Evolutionary conservation across 2,888 invertebrate genomes (phyloP).

Genomic region (Cantharis nigra): DNA sequence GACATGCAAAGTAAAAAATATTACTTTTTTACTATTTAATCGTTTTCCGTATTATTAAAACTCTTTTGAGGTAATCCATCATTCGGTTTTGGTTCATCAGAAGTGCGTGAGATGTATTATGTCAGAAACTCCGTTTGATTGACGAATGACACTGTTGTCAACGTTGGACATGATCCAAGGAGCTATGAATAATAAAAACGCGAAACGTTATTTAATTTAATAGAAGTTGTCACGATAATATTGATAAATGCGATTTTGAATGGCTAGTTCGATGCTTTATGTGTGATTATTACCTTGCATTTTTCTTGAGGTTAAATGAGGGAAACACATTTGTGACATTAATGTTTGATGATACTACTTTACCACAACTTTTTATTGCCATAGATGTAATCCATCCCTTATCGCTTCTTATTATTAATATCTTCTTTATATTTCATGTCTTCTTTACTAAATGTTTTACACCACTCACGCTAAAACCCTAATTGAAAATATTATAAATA

Average conservation of each 20-base stretch:
- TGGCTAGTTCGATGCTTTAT: constrained; percentile 33
- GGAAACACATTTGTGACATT: constrained; percentile 7
- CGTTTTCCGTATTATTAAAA: constrained; percentile 38
- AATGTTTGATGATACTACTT: constrained; percentile 5
- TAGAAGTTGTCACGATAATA: constrained; percentile 49
- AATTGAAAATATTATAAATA: not conserved
- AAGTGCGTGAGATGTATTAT: constrained; percentile 36
- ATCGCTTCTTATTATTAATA: not conserved
- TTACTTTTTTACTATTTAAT: constrained; percentile 30
- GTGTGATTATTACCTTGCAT: constrained; percentile 31
- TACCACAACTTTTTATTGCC: not conserved
- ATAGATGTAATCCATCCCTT: not conserved
- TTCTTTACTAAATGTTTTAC: not conserved
- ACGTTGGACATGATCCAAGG: constrained; percentile 38
- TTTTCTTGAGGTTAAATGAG: constrained; percentile 9
- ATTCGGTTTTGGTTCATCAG: constrained; percentile 38
- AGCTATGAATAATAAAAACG: constrained; percentile 41
- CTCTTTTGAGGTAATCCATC: constrained; percentile 45
- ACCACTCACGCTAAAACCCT: not conserved
- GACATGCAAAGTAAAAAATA: constrained; percentile 27
- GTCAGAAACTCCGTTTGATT: constrained; percentile 42
- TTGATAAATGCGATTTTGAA: constrained; percentile 51
- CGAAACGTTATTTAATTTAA: constrained; percentile 48
- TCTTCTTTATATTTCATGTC: not conserved
- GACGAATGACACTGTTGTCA: constrained; percentile 45